These are phyloP conservation scores for Pyxicephalus adspersus DNA, from an alignment of 2,113 vertebrate genomes.

Conservation along the genomic window DNA sequence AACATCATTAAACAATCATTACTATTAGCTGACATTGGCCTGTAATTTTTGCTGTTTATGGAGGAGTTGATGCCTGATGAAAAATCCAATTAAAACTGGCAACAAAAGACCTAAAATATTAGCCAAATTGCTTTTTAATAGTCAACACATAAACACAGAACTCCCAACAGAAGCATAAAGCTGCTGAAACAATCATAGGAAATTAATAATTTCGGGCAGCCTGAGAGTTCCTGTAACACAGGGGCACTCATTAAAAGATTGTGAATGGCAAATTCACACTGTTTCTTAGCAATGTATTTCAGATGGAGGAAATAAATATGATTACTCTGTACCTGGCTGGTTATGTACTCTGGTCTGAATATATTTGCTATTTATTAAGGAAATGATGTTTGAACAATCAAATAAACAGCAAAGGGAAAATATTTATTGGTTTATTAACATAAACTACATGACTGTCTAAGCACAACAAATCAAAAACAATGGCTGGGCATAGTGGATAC, in stretches of 20 bases:
- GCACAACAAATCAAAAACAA: not conserved
- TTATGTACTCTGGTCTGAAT: not conserved
- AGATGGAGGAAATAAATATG: not conserved
- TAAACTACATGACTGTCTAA: not conserved
- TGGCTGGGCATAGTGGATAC: not conserved
- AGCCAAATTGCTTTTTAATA: conserved; percentile 88
- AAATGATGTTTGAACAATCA: conserved; percentile 3
- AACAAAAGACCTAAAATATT: conserved; percentile 85
- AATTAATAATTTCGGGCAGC: conserved; percentile 81
- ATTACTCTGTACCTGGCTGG: not conserved
- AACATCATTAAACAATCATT: conserved; percentile 82
- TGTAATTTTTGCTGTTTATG: conserved; percentile 80
- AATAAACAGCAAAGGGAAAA: not conserved
- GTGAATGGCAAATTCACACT: conserved; percentile 71
- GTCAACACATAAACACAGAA: conserved; percentile 81
- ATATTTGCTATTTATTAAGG: conserved; percentile 20
- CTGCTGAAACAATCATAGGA: conserved; percentile 81
- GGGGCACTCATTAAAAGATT: conserved; percentile 76
- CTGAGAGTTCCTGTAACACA: conserved; percentile 80
- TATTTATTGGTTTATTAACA: not conserved
- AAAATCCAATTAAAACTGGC: conserved; percentile 86
- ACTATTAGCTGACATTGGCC: conserved; percentile 76
- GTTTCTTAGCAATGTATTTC: conserved; percentile 26
- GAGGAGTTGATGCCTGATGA: conserved; percentile 84
- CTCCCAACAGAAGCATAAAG: conserved; percentile 78